A percentile compares a stretch with the other conserved stretches of the same genome.
Evolutionary conservation across 2,113 vertebrate genomes (phyloP).

Genomic region (Arenaria interpres): DNA sequence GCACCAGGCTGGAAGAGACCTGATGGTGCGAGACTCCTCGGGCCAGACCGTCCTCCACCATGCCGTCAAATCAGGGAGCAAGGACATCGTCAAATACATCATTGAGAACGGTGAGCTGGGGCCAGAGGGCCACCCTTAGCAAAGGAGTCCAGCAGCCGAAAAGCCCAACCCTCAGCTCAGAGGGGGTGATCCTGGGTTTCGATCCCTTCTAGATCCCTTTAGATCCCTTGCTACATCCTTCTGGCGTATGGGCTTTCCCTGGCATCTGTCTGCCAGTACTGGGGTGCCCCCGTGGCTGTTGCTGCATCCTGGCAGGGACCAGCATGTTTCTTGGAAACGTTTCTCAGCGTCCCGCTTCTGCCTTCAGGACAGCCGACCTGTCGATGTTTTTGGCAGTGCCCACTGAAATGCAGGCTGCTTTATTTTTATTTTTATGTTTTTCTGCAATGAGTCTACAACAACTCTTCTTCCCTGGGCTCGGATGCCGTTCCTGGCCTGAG

Average conservation of each 20-base stretch:
- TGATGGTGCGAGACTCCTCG: constrained; percentile 78
- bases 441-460: neutral
- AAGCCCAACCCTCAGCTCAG: neutral
- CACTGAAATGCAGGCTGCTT: neutral
- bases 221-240: neutral
- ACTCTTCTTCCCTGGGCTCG: neutral
- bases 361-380: neutral
- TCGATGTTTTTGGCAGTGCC: neutral
- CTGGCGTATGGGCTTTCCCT: neutral
- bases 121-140: neutral
- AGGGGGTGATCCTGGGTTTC: neutral
- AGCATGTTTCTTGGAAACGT: neutral
- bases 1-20: constrained; percentile 84
- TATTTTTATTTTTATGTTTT: neutral
- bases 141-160: neutral
- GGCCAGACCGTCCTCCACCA: constrained; percentile 89
- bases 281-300: neutral
- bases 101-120: constrained; percentile 84
- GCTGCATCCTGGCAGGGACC: neutral
- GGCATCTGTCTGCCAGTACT: neutral
- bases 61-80: constrained; percentile 86
- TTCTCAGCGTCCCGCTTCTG: neutral
- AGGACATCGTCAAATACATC: constrained; percentile 91
- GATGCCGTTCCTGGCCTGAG: neutral
- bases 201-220: neutral